Conservation (phyloP, 2,888 invertebrate genomes). For the Loripinus fragilis region DNA sequence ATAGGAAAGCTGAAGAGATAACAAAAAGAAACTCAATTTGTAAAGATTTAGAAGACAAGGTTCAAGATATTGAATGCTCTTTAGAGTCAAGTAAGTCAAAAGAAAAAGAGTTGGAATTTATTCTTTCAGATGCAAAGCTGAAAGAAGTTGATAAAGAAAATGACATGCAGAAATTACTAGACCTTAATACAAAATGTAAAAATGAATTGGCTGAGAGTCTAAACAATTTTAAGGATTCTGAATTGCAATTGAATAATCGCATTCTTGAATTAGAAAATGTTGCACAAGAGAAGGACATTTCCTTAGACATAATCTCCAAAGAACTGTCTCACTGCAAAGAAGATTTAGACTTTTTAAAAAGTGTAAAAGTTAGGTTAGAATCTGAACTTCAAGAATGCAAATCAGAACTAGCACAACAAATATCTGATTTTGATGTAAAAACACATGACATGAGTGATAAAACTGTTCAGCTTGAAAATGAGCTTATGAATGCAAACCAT, state of each 20-base stretch:
- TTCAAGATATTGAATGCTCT: neutral
- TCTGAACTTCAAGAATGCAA: neutral
- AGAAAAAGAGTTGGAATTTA: neutral
- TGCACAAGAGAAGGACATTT: neutral
- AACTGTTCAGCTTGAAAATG: neutral
- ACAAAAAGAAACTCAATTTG: neutral
- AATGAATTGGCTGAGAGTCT: neutral
- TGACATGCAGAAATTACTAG: slow-evolving; percentile 1
- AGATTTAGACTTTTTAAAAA: neutral
- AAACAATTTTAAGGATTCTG: neutral
- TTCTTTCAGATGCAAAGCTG: slow-evolving; percentile 16
- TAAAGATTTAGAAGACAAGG: slow-evolving; percentile 21
- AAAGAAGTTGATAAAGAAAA: neutral
- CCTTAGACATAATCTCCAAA: neutral
- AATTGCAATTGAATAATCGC: neutral
- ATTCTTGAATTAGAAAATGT: neutral
- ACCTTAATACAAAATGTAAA: neutral
- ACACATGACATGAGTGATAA: slow-evolving; percentile 4
- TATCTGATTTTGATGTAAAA: slow-evolving; percentile 11
- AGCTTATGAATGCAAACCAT: slow-evolving; percentile 3
- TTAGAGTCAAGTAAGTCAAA: neutral
- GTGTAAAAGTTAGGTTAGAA: neutral
- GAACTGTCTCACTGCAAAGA: neutral
- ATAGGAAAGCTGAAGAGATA: neutral
- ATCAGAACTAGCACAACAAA: neutral